Base-by-base conservation (phyloP, 2,113 vertebrate genomes). In the Notarius quadriscutis region DNA sequence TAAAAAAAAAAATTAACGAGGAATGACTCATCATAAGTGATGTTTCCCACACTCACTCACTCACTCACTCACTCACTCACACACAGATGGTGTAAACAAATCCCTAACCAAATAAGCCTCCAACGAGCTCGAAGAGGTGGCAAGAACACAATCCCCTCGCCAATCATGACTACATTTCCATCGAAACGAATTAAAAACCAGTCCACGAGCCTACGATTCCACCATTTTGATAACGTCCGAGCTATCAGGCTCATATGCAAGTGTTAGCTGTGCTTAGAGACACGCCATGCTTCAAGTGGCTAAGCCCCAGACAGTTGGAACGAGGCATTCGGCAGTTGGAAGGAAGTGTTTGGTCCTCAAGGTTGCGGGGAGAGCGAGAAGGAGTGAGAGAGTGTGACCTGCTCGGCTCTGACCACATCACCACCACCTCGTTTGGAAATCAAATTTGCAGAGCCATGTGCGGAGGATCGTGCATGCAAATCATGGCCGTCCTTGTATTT, bases 401-500 rank as follows among this genome's bases (percentile, higher is more conserved):
- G 55, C 8, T 81, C n/a, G n/a, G 9, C 30, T 27, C 27, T 50
- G 65, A 78, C 22, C n/a, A 77, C n/a, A 65, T 87, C 85, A 53
- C 88, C 72, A 78, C 77, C 87, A 34, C 83, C 93, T 91, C 91
- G 89, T 96, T 95, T 95, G 95, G 94, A 93, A 95, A 95, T 88
- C 95, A 95, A 96, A 96, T 95, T 88, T 75, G 74, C 89, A 22
- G n/a, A 87, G 87, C 84, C 82, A 88, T 90, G 90, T 81, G 63
- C 81, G 87, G 71, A 2, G 92, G 91, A 89, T 87, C 92, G 89
- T 89, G 88, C 89, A 95, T 95, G 94, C 94, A 95, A 95, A 96
- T 94, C 85, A n/a, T 74, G 80, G 71, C 80, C 80, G 89, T 85
- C 90, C 82, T 86, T 89, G 93, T 91, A 88, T 94, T 95, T 95